Evolutionary conservation across 53 echinoderm and acorn worm species (phyloP).

Genomic region (Stichopus horrens): DNA sequence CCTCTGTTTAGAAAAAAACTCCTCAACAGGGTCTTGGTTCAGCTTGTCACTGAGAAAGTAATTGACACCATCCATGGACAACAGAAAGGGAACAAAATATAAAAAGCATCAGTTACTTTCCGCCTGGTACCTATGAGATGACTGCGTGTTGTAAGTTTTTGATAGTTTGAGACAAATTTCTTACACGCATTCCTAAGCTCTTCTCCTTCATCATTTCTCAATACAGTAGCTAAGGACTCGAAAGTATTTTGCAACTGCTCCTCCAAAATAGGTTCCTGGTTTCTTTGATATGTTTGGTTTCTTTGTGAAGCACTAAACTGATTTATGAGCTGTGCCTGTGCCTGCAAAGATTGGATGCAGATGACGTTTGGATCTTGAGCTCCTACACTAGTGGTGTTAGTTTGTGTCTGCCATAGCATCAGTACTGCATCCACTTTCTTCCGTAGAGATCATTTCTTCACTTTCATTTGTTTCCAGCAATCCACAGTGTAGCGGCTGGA

Average conservation of each 20-base stretch:
- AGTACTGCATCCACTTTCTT: no score
- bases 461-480: conserved; percentile 5
- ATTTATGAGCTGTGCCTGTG: conserved; percentile 32
- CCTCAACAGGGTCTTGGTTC: not conserved
- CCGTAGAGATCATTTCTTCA: not conserved
- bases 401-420: no score
- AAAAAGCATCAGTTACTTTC: no score
- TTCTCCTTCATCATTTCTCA: conserved; percentile 13
- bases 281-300: not conserved
- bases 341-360: no score
- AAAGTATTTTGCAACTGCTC: conserved; percentile 22
- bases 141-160: not conserved
- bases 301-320: no score
- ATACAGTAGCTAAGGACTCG: not conserved
- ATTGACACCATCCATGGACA: conserved; percentile 10
- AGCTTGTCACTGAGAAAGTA: not conserved
- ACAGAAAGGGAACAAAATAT: not conserved
- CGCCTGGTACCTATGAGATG: conserved; percentile 6
- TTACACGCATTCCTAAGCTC: conserved; percentile 17
- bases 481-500: conserved; percentile 15
- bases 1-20: conserved; percentile 15
- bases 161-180: conserved; percentile 4
- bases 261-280: conserved; percentile 8
- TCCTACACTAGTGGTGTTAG: not conserved
- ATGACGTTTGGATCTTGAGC: conserved; percentile 17